These are phyloP conservation scores for Todiramphus chloris DNA, from an alignment of 2,113 vertebrate species.

Conservation along the genomic window DNA sequence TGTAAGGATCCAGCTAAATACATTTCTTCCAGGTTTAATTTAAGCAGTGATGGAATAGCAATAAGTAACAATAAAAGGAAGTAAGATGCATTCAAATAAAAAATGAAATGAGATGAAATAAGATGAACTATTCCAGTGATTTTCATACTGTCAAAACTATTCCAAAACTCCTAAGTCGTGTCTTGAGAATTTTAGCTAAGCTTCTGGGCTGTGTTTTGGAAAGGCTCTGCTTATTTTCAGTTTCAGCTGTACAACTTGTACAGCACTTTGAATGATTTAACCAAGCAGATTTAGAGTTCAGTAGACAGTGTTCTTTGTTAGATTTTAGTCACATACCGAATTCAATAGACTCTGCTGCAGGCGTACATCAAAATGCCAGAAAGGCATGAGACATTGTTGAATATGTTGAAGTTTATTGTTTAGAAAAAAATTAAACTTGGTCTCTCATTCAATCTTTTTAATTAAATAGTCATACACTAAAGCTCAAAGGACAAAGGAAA, in stretches of 20 bases:
- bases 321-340: slow-evolving; percentile 73
- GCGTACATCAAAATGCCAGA: slow-evolving; percentile 71
- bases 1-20: neutral
- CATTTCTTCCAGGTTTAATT: neutral
- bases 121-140: neutral
- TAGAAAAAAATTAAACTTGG: slow-evolving; percentile 70
- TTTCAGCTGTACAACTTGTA: slow-evolving; percentile 63
- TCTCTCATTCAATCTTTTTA: slow-evolving; percentile 68
- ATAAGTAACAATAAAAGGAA: neutral
- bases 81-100: neutral
- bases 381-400: slow-evolving; percentile 71
- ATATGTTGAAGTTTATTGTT: slow-evolving; percentile 72
- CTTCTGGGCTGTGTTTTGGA: neutral
- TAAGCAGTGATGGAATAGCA: neutral
- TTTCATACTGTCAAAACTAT: neutral
- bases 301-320: slow-evolving; percentile 73
- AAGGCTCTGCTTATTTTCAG: slow-evolving; percentile 58
- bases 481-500: slow-evolving; percentile 55
- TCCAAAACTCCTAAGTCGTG: neutral
- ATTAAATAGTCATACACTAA: slow-evolving; percentile 68
- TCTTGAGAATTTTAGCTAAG: slow-evolving; percentile 47
- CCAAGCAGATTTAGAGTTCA: slow-evolving; percentile 70
- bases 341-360: slow-evolving; percentile 75
- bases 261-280: slow-evolving; percentile 63
- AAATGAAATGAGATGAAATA: neutral